Evolutionary conservation across 2,797 vertebrate genomes (phyloP), one percentile per base, ranked within the genome.

Genomic region (Characodon lateralis): DNA sequence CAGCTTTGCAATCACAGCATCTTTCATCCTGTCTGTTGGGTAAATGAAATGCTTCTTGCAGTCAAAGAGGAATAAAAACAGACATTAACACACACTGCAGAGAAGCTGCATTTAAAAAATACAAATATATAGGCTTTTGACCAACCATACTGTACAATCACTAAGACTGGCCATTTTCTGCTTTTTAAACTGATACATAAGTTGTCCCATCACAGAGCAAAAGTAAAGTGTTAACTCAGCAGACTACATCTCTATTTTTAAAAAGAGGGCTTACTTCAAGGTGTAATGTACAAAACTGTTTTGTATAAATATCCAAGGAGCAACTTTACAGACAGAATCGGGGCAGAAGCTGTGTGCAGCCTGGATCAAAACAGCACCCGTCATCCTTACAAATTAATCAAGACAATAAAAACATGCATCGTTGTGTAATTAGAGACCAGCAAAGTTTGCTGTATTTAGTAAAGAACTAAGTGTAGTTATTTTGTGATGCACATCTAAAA

Each of bases 1-100:
- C 89, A 99, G 91, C 89, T 98, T 99, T 39, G 98, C 98, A 72
- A 99, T 97, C 83, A 99, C 95, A n/a, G 94, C 98, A 63, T 99
- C 98, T 94, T 99, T 99, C 98, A 99, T 99, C 91, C 96, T 99
- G 93, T 99, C 98, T 99, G 87, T 50, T 18, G 61, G 43, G 46
- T 28, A 24, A 85, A 83, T 3, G 35, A 78, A 31, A 1, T 35
- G 35, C 10, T 16, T 43, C 81, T 79, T 55, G 69, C 20, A 82
- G 24, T 22, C n/a, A 20, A 63, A 31, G 16, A 12, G 1, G 5
- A 20, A 61, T 12, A 65, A 2, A 55, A 18, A 73, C 16, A 77
- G 35, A 70, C 0, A 13, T 73, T 10, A 73, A 35, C 31, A 35
- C 31, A 35, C 31, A 35, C 35, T 4, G 51, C 71, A 51, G 31